phyloP scores from a whole-genome alignment of 2,888 invertebrate genomes.

The Drosophila dives region DNA sequence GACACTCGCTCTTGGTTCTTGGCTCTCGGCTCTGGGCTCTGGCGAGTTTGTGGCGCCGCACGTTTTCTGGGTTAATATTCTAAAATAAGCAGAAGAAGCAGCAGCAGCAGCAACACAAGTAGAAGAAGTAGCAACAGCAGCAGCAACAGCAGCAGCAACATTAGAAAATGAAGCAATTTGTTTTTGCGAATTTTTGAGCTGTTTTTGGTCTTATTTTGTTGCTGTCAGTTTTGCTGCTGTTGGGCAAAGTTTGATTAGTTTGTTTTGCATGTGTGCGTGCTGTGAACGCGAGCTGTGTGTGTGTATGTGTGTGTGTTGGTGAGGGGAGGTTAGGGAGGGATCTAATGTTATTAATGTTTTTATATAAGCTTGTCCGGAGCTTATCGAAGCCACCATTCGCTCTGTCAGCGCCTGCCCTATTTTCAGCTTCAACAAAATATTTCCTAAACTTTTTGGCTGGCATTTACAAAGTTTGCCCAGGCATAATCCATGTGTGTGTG shows the following conservation, averaged over 20 bases:
- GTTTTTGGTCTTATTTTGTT: slow-evolving; percentile 17
- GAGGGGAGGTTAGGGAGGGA: not conserved
- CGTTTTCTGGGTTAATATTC: slow-evolving; percentile 60
- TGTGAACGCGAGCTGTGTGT: slow-evolving; percentile 25
- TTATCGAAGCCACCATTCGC: slow-evolving; percentile 45
- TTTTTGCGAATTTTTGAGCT: slow-evolving; percentile 61
- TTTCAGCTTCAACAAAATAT: slow-evolving; percentile 40
- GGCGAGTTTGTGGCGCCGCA: slow-evolving; percentile 34
- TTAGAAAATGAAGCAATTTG: slow-evolving; percentile 77
- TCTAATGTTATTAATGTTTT: slow-evolving; percentile 75
- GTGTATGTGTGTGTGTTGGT: slow-evolving; percentile 14
- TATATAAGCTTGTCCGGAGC: slow-evolving; percentile 42
- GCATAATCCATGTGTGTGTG: not conserved
- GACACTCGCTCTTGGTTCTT: not conserved
- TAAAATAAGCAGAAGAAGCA: slow-evolving; percentile 35
- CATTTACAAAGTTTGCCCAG: slow-evolving; percentile 37
- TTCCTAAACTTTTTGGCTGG: slow-evolving; percentile 33
- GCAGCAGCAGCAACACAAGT: slow-evolving; percentile 10
- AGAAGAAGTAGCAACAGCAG: slow-evolving; percentile 9
- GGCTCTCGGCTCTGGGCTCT: slow-evolving; percentile 1
- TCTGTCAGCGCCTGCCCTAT: slow-evolving; percentile 29
- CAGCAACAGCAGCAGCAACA: slow-evolving; percentile 22
- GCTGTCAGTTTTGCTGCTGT: slow-evolving; percentile 38
- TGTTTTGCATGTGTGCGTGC: slow-evolving; percentile 53
- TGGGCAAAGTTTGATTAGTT: slow-evolving; percentile 74